Evolutionary conservation across 2,888 invertebrate species (phyloP).

Genomic region (Cheilosia variabilis): DNA sequence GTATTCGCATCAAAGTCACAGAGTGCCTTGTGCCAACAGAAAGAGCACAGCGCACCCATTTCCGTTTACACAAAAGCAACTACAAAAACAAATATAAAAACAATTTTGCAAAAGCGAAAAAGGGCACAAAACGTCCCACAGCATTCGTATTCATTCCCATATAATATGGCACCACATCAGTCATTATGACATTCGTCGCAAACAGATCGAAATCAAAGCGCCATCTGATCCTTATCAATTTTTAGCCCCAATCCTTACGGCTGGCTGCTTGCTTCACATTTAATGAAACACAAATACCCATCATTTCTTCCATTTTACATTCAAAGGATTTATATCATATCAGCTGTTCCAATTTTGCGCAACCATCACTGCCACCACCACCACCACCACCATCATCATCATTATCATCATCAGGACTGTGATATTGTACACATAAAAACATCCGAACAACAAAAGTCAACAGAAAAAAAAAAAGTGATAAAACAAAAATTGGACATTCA

Average conservation of each 20-base stretch:
- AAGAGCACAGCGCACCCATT: slow-evolving; percentile 34
- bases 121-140: slow-evolving; percentile 58
- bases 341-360: slow-evolving; percentile 67
- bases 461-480: slow-evolving; percentile 11
- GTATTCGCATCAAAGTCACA: slow-evolving; percentile 36
- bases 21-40: slow-evolving; percentile 26
- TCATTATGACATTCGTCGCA: slow-evolving; percentile 72
- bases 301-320: slow-evolving; percentile 45
- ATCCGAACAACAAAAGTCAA: slow-evolving; percentile 33
- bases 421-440: neutral
- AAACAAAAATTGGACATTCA: slow-evolving; percentile 49
- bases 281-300: slow-evolving; percentile 73
- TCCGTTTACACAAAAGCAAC: slow-evolving; percentile 33
- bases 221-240: slow-evolving; percentile 74
- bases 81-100: slow-evolving; percentile 54
- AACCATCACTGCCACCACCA: slow-evolving; percentile 60
- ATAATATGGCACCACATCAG: slow-evolving; percentile 47
- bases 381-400: slow-evolving; percentile 59
- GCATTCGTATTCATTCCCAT: slow-evolving; percentile 46
- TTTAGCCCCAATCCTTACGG: slow-evolving; percentile 68
- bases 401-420: slow-evolving; percentile 19
- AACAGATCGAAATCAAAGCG: slow-evolving; percentile 67
- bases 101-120: slow-evolving; percentile 58
- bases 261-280: slow-evolving; percentile 48
- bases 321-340: slow-evolving; percentile 74